These are phyloP conservation scores for Parazoanthus atlanticus DNA, from an alignment of 92 coral and sea anemone species.

Conservation along the genomic window DNA sequence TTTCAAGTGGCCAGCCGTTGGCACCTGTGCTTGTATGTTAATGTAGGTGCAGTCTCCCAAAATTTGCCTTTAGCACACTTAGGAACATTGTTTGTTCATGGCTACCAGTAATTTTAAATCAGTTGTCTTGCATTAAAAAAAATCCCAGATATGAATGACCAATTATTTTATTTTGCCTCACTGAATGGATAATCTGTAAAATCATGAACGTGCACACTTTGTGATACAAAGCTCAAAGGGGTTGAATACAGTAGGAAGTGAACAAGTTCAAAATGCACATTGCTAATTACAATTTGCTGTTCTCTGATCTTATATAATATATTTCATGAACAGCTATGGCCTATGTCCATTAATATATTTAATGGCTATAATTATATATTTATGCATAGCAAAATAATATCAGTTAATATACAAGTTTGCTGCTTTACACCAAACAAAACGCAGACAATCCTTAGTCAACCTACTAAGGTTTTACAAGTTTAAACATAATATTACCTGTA, in stretches of 20 bases:
- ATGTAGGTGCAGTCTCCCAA: too few species aligned
- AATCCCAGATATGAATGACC: too few species aligned
- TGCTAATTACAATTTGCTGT: neutral
- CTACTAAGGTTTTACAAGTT: neutral
- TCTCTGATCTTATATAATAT: slow-evolving; percentile 1
- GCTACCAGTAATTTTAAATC: too few species aligned
- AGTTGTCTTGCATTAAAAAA: too few species aligned
- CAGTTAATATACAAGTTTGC: neutral
- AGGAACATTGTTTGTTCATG: too few species aligned
- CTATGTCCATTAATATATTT: neutral
- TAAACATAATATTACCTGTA: slow-evolving; percentile 63
- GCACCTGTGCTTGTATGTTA: too few species aligned
- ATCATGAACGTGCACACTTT: neutral
- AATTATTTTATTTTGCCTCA: too few species aligned
- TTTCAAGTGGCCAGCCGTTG: too few species aligned
- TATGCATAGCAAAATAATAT: slow-evolving; percentile 5
- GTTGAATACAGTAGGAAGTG: neutral
- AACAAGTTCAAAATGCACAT: neutral
- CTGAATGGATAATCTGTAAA: neutral
- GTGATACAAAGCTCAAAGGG: neutral
- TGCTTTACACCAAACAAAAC: neutral
- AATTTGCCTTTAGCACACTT: too few species aligned
- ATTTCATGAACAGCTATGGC: slow-evolving; percentile 16
- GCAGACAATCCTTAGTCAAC: neutral
- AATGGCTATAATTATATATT: neutral